Base-by-base conservation (phyloP, 2,888 invertebrate genomes). In the Drosophila eohydei region DNA sequence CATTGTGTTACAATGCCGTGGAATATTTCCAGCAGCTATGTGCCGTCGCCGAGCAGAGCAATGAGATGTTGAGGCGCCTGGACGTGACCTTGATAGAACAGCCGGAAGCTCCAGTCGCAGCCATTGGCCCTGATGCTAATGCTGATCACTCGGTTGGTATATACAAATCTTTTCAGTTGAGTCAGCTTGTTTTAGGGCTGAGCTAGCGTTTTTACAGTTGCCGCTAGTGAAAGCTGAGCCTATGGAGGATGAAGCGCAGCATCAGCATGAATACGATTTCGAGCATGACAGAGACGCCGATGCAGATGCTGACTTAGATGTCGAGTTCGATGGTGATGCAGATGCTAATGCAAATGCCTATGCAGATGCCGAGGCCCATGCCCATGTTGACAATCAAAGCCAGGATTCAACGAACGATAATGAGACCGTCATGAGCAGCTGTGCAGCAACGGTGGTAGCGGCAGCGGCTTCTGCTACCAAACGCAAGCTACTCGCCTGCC, bases 1-100 rank as follows among this genome's bases (percentile, higher is more conserved):
- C 82, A 14, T 57, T 86, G 48, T 91, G 91, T 56, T 90, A 87
- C 64, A 80, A 81, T 50, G 89, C 85, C n/a, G 50, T 91, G 11
- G 70, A 78, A 16, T 84, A 89, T n/a, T 89, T 90, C 50, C 83
- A 87, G 46, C 78, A 83, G 38, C 86, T 91, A 3, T 84, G 91
- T 14, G 59, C 70, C 41, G 76, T 89, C 36, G 89, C 89, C 26
- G 69, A 81, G 14, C 76, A 79, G 11, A 90, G 87, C 55, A 82
- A 75, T 2, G 80, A 81, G 21, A 75, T 66, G 21, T 40, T 78
- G 5, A 62, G 50, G n/a, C 59, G 70, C 38, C 52, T 79, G n/a
- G 32, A 38, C 21, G 21, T 21, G n/a, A 54, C 52, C 30, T 28
- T 36, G 16, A 21, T 44, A 30, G 62, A 71, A 1, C 52, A 51